Evolutionary conservation across 1,140 invertebrate species (phyloP), one percentile per base, ranked within the genome.

Genomic region (Drosophila sp.): DNA sequence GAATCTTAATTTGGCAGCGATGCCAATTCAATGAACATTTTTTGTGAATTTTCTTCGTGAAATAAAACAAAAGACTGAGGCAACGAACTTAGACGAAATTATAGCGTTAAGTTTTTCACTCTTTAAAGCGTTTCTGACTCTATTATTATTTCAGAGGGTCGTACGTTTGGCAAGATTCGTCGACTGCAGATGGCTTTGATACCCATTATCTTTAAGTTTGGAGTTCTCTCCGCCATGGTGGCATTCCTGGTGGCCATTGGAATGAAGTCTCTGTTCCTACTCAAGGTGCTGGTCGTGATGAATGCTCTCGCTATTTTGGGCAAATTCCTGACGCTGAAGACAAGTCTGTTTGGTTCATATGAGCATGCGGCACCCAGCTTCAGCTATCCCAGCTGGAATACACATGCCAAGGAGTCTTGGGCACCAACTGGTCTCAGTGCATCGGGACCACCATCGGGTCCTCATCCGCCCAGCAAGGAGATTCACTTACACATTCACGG

Each of bases 171-270:
- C 27, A 89, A 86, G 27, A 92, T 91, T 32, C 90, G 92, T 51
- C 81, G 92, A 21, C 64, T 93, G 8, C 90, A 92, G 67, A 90
- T 92, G 91, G 87, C 92, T 0, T 46, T 93, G 18, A 89, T 93
- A 8, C 93, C 93, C 4, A 90, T 93, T n/a, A 92, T 93, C 75
- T 93, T 92, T 56, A 93, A 93, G 78, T 82, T 93, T 65, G 93
- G 93, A 0, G 91, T 93, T 0, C 92, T 93, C 18, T 92, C 92
- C 0, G 93, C 93, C 9, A 91, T 93, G 62, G 87, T 93, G 2
- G 89, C 78, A 4, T 92, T 92, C 13, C 74, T 93, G 7, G 91
- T 92, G 11, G 89, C 92, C 43, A 82, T 93, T 45, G 90, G 90
- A 1, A 89, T 93, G 76, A 93, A 93, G 58, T 92, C 91, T 0